Conservation (phyloP, 2,113 vertebrate species). For the Pampusana beccarii region DNA sequence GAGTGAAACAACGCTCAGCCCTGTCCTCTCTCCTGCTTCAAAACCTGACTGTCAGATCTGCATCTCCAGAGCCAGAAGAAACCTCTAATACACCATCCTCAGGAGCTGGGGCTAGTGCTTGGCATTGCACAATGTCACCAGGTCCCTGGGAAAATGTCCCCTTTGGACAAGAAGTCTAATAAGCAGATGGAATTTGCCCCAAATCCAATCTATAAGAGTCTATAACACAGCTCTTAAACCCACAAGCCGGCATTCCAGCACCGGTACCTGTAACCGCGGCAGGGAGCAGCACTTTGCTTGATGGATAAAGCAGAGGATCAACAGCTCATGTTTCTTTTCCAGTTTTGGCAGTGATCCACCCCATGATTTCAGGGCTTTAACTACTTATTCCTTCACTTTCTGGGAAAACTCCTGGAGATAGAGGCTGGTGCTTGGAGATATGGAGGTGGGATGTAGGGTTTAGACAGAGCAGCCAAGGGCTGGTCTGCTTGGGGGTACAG, state of each 20-base stretch:
- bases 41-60: not conserved
- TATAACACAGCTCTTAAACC: not conserved
- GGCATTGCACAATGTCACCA: fast-evolving
- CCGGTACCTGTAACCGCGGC: fast-evolving
- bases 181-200: not conserved
- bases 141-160: not conserved
- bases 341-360: not conserved
- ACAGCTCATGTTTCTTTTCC: not conserved
- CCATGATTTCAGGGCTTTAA: not conserved
- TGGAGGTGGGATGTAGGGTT: fast-evolving
- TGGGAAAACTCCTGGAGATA: not conserved
- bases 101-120: not conserved
- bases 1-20: not conserved
- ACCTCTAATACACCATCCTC: fast-evolving
- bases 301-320: not conserved
- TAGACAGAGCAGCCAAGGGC: not conserved
- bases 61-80: not conserved
- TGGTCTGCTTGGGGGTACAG: too few species aligned
- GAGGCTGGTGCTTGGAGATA: not conserved
- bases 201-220: fast-evolving
- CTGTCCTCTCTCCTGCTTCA: not conserved
- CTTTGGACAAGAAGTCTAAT: not conserved
- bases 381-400: not conserved
- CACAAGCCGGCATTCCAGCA: fast-evolving
- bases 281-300: not conserved